phyloP scores from a whole-genome alignment of 92 coral and sea anemone species.

The Porites rus region DNA sequence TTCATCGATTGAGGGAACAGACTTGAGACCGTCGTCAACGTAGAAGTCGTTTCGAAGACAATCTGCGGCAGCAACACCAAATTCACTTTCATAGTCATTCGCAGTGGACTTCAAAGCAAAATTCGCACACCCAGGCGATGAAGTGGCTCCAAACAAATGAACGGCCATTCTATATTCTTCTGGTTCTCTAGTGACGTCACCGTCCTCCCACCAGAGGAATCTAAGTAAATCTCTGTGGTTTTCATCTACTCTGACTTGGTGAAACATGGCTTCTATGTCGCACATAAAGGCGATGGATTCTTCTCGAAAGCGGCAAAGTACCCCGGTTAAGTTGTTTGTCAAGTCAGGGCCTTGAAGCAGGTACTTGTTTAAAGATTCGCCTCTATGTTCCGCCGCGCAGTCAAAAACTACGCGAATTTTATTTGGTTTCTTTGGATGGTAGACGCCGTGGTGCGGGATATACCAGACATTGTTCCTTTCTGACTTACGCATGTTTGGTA shows the following conservation, averaged over 20 bases:
- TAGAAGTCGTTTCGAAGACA: conserved; percentile 62
- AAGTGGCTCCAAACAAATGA: conserved; percentile 69
- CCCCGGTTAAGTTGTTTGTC: conserved; percentile 68
- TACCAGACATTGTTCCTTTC: conserved; percentile 41
- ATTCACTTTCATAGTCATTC: conserved; percentile 39
- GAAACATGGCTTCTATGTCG: conserved; percentile 71
- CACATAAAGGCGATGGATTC: conserved; percentile 61
- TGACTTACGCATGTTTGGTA: background rate
- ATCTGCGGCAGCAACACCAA: conserved; percentile 44
- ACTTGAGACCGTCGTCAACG: conserved; percentile 68
- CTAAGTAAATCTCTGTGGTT: conserved; percentile 59
- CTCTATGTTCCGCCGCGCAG: conserved; percentile 42
- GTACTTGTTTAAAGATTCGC: conserved; percentile 71
- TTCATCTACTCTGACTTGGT: conserved; percentile 64
- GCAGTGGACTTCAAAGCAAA: conserved; percentile 63
- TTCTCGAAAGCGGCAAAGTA: conserved; percentile 57
- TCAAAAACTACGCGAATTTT: conserved; percentile 65
- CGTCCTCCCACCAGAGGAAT: conserved; percentile 70
- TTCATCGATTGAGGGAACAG: conserved; percentile 45
- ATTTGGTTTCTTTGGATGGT: conserved; percentile 63
- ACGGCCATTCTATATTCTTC: conserved; percentile 53
- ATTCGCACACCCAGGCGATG: conserved; percentile 70
- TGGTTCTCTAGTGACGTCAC: conserved; percentile 43
- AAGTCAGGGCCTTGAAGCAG: conserved; percentile 73
- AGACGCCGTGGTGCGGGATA: conserved; percentile 65